Conservation (phyloP, 1,140 invertebrate genomes). For the Brachionus plicatilis region DNA sequence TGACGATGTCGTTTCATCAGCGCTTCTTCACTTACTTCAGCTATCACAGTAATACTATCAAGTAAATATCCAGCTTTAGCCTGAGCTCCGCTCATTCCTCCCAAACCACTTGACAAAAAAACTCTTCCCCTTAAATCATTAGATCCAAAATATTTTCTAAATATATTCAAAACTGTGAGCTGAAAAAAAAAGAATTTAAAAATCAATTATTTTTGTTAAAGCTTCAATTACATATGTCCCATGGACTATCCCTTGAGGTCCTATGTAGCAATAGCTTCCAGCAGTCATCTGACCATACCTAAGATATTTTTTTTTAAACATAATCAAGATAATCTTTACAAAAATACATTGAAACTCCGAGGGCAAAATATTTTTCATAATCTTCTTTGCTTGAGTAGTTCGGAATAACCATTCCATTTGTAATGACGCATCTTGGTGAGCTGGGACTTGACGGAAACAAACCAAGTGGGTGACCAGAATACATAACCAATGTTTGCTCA, state of each 20-base stretch:
- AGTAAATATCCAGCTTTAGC: slow-evolving; percentile 65
- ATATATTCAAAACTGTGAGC: slow-evolving; percentile 66
- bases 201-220: neutral
- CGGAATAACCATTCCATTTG: slow-evolving; percentile 68
- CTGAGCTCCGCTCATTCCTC: slow-evolving; percentile 67
- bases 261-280: slow-evolving; percentile 68
- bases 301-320: neutral
- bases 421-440: slow-evolving; percentile 64
- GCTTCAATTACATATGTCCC: slow-evolving; percentile 61
- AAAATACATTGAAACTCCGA: slow-evolving; percentile 63
- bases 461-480: slow-evolving; percentile 66
- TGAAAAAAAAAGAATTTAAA: neutral
- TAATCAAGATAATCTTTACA: neutral
- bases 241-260: slow-evolving; percentile 68
- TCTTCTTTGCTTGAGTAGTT: slow-evolving; percentile 62
- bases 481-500: slow-evolving; percentile 64
- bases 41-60: slow-evolving; percentile 66
- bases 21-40: slow-evolving; percentile 63
- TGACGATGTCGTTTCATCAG: slow-evolving; percentile 62
- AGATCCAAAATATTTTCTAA: slow-evolving; percentile 60
- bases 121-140: slow-evolving; percentile 60
- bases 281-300: slow-evolving; percentile 63
- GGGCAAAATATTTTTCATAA: slow-evolving; percentile 63
- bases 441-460: slow-evolving; percentile 60
- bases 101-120: slow-evolving; percentile 38